phyloP scores from a whole-genome alignment of 1,140 invertebrate species.

The Zaprionus inermis region DNA sequence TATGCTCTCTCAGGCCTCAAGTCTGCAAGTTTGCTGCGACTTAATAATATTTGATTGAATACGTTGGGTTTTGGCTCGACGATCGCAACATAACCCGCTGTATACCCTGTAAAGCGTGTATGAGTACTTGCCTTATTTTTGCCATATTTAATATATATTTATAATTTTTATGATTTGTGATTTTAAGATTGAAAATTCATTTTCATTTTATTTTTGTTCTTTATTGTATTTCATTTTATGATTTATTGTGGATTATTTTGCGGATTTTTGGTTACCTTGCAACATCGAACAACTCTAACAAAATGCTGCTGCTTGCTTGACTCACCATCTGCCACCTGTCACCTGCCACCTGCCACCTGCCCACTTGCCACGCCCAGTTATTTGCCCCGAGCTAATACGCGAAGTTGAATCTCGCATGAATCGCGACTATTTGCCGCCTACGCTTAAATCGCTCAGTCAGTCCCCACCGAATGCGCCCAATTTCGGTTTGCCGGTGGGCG shows the following conservation, averaged over 20 bases:
- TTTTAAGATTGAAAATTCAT: constrained; percentile 23
- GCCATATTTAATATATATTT: constrained; percentile 21
- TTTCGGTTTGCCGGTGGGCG: constrained; percentile 47
- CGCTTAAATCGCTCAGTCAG: constrained; percentile 84
- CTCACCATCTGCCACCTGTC: constrained; percentile 8
- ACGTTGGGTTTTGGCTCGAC: too few species aligned
- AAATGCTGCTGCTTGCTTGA: constrained; percentile 20
- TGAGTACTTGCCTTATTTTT: not conserved
- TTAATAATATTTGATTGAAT: too few species aligned
- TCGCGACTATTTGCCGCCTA: constrained; percentile 90
- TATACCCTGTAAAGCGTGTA: not conserved
- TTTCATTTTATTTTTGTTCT: constrained; percentile 11
- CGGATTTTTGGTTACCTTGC: constrained; percentile 34
- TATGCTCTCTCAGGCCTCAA: too few species aligned
- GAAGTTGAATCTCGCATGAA: constrained; percentile 96
- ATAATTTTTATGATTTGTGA: constrained; percentile 35
- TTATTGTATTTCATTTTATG: constrained; percentile 40
- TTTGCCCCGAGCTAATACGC: constrained; percentile 93
- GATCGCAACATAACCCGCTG: not conserved
- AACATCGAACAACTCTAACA: constrained; percentile 40
- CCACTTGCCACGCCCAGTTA: constrained; percentile 85
- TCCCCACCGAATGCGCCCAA: constrained; percentile 67
- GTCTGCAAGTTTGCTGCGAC: too few species aligned
- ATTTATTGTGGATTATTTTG: constrained; percentile 22
- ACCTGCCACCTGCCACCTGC: constrained; percentile 10